Conservation (phyloP, 2,797 vertebrate species). For the Sebastes minor region DNA sequence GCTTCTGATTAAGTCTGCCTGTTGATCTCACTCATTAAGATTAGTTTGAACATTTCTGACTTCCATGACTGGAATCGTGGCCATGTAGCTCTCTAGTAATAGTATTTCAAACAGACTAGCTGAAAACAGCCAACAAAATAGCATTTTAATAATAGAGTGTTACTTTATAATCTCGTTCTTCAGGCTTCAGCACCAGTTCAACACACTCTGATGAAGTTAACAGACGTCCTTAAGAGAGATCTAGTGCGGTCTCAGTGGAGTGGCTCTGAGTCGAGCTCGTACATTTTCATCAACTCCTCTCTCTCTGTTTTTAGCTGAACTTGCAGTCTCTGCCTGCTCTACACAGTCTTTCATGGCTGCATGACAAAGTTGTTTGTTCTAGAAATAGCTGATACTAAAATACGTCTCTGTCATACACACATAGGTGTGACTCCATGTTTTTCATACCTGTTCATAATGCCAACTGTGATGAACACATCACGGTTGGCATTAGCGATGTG, state of each 20-base stretch:
- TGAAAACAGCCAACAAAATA: neutral
- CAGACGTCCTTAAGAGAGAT: neutral
- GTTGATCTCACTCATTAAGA: neutral
- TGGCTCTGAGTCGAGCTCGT: neutral
- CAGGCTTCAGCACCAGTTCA: neutral
- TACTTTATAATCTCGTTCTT: too few species aligned
- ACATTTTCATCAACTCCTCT: neutral
- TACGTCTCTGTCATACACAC: neutral
- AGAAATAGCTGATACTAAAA: neutral
- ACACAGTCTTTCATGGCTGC: neutral
- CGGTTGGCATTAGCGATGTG: neutral
- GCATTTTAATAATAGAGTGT: too few species aligned
- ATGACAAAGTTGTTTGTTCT: neutral
- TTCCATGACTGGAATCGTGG: neutral
- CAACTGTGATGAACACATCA: neutral
- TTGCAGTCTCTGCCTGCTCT: neutral
- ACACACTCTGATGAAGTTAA: neutral
- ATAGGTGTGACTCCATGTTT: neutral
- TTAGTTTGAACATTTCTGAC: neutral
- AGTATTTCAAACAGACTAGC: neutral
- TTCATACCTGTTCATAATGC: neutral
- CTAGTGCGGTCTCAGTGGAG: neutral
- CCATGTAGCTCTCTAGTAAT: neutral
- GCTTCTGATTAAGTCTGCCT: neutral
- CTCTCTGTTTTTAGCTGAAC: neutral